Evolutionary conservation across 2,888 invertebrate genomes (phyloP).

Genomic region (Eristalis arbustorum): DNA sequence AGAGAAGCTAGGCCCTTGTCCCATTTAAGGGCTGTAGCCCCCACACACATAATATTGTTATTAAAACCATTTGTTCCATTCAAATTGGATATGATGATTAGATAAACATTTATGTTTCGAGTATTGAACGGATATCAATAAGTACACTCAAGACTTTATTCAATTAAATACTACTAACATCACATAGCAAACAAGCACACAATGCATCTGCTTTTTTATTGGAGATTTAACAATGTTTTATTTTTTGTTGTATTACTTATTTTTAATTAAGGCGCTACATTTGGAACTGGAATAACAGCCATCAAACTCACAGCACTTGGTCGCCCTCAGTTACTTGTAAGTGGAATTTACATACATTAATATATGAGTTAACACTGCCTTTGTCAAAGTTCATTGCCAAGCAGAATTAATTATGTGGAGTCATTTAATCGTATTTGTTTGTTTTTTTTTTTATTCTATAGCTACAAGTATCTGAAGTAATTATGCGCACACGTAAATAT

Average conservation of each 20-base stretch:
- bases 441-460: constrained; percentile 79
- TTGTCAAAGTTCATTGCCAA: neutral
- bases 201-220: neutral
- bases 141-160: neutral
- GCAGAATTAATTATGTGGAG: constrained; percentile 13
- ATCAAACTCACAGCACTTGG: constrained; percentile 98
- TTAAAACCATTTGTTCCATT: too few relatives aligned
- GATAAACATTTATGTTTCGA: neutral
- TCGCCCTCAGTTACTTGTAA: constrained; percentile 94
- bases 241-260: neutral
- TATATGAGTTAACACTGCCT: neutral
- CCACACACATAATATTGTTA: too few relatives aligned
- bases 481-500: constrained; percentile 96
- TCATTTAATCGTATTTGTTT: constrained; percentile 15
- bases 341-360: constrained; percentile 75
- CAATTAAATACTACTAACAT: neutral
- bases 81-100: neutral
- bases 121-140: neutral
- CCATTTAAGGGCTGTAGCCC: too few relatives aligned
- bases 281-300: constrained; percentile 97
- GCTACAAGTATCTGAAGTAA: constrained; percentile 98
- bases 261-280: constrained; percentile 89
- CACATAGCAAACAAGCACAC: neutral
- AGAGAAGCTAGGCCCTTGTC: too few relatives aligned
- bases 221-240: neutral